Percentiles rank a stretch among this genome's conserved stretches.
Evolutionary conservation across 1,140 invertebrate species (phyloP).

Genomic region (Hycleus cichorii): DNA sequence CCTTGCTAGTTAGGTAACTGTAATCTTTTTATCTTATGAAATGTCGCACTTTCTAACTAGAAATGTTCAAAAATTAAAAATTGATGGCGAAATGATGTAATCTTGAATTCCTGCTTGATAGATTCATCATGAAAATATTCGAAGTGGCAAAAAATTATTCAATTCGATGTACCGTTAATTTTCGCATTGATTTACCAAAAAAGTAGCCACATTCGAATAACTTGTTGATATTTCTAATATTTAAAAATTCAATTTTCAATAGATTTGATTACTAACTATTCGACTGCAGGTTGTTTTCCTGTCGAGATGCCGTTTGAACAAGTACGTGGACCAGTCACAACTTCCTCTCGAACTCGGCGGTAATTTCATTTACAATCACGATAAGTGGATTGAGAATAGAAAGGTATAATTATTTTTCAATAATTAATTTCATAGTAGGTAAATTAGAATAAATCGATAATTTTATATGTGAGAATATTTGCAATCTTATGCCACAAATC

Average conservation of each 20-base stretch:
- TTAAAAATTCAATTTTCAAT: too few species aligned
- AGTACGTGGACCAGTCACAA: slow-evolving; percentile 63
- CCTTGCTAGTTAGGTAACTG: neutral
- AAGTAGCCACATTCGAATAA: too few species aligned
- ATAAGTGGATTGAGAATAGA: slow-evolving; percentile 76
- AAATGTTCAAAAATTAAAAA: neutral
- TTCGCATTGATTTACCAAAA: neutral
- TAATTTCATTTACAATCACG: slow-evolving; percentile 66
- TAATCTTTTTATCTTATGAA: neutral
- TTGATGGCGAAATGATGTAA: too few species aligned
- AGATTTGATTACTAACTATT: neutral
- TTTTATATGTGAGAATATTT: too few species aligned
- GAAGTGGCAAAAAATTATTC: too few species aligned
- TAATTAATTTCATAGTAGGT: too few species aligned
- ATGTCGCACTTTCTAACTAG: neutral
- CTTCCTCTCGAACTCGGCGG: slow-evolving; percentile 77
- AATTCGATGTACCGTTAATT: neutral
- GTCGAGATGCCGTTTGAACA: slow-evolving; percentile 56
- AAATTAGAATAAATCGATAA: too few species aligned
- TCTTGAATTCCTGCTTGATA: too few species aligned
- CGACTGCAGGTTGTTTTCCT: slow-evolving; percentile 55
- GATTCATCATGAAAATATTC: too few species aligned
- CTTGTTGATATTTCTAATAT: too few species aligned
- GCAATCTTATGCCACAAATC: too few species aligned
- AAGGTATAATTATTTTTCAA: slow-evolving; percentile 47